Base-by-base conservation (phyloP, 1,140 invertebrate genomes). In the Drosophila punjabiensis region DNA sequence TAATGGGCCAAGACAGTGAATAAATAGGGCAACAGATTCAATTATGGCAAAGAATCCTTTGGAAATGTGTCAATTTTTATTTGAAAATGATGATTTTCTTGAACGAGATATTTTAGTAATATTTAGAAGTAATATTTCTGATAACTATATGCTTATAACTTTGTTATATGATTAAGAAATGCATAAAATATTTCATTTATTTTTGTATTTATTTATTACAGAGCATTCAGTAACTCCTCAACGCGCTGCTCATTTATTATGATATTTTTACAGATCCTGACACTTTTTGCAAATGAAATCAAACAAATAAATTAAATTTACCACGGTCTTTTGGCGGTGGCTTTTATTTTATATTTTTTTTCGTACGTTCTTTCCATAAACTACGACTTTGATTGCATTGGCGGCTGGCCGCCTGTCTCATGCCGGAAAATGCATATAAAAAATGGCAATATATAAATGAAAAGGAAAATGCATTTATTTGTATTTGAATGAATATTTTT, bases 301-400 rank as follows among this genome's bases (percentile, higher is more conserved):
- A 82, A 82, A 76, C 61, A 82, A 67, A 82, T 90, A 82, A 90
- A 90, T 90, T 73, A 33, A 74, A 90, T 88, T 61, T 82, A 52
- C 69, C 66, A 74, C 77, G 60, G 48, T 79, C 66, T 82, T 79
- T 74, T 79, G 76, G 65, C 52, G 39, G 56, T 52, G 37, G 45
- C 35, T 50, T 56, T 61, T 62, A 52, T 32, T 61, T 74, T 60
- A 24, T 60, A n/a, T n/a, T n/a, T n/a, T n/a, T 73, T 73, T 20
- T 35, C 24, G 11, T 8, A 18, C 30, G 14, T 41, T 47, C 24
- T 18, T 32, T 37, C 32, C 50, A 79, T 82, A 68, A 89, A 80
- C 55, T 65, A 52, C 45, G 61, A 78, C 82, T 81, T 74, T 65
- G 52, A 78, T 67, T 78, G 64, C 53, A 59, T 67, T 63, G 41